Percentiles rank a stretch among this genome's conserved stretches.
These are phyloP conservation scores for Pangasianodon hypophthalmus DNA, from an alignment of 2,113 vertebrate genomes.

Conservation along the genomic window DNA sequence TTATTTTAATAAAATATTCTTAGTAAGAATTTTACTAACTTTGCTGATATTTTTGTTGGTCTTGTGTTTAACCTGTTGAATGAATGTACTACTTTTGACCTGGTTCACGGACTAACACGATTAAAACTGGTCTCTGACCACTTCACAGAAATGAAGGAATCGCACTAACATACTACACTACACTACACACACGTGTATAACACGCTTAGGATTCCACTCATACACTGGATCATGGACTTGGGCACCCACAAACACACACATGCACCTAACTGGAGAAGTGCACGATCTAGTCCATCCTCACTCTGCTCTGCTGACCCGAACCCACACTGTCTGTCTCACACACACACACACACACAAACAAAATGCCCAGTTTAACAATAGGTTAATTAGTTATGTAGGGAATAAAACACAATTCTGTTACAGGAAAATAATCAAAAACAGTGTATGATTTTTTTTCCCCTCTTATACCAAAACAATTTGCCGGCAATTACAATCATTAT, in stretches of 20 bases:
- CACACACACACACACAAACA: neutral
- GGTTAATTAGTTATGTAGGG: neutral
- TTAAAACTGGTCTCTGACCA: slow-evolving; percentile 76
- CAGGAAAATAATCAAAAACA: neutral
- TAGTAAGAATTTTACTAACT: slow-evolving; percentile 88
- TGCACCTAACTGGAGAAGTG: slow-evolving; percentile 66
- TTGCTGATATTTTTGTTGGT: slow-evolving; percentile 80
- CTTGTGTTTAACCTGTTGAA: slow-evolving; percentile 82
- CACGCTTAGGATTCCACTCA: slow-evolving; percentile 20
- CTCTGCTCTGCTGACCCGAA: slow-evolving; percentile 60
- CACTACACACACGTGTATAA: slow-evolving; percentile 13
- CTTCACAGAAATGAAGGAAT: slow-evolving; percentile 47
- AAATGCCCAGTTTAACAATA: no score
- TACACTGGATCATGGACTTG: neutral
- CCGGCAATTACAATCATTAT: neutral
- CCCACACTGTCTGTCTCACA: slow-evolving; percentile 54
- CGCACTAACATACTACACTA: slow-evolving; percentile 48
- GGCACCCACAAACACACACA: slow-evolving; percentile 13
- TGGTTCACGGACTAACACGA: slow-evolving; percentile 83
- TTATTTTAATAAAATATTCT: slow-evolving; percentile 90
- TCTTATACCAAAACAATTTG: neutral
- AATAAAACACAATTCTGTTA: neutral
- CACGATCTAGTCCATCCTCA: slow-evolving; percentile 66
- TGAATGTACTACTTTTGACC: slow-evolving; percentile 79
- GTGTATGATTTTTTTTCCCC: neutral